phyloP scores from a whole-genome alignment of 2,888 invertebrate species.

The Nemotelus pantherinus region DNA sequence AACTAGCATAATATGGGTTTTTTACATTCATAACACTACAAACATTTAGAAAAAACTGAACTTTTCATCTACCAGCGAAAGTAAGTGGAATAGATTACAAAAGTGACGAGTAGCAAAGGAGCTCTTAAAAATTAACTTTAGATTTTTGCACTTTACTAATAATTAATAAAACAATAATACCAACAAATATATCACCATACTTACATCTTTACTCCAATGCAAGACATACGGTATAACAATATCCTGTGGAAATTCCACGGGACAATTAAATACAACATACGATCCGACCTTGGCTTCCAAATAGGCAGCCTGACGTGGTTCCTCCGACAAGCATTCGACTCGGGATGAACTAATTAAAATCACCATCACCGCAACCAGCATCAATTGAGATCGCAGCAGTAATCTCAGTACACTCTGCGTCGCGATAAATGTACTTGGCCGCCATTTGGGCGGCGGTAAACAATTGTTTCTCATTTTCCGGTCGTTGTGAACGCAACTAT shows the following conservation, averaged over 20 bases:
- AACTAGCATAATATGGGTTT: no score
- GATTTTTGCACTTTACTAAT: no score
- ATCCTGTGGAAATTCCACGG: conserved; percentile 86
- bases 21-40: no score
- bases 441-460: conserved; percentile 27
- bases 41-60: no score
- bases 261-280: conserved; percentile 65
- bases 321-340: conserved; percentile 59
- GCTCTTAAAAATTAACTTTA: no score
- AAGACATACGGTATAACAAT: conserved; percentile 86
- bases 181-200: conserved; percentile 57
- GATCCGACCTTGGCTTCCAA: conserved; percentile 65
- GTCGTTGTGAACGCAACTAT: conserved; percentile 23
- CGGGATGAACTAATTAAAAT: conserved; percentile 61
- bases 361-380: conserved; percentile 34
- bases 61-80: no score
- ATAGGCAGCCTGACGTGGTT: conserved; percentile 56
- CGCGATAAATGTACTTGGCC: conserved; percentile 19
- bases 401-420: neutral
- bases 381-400: conserved; percentile 35
- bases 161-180: no score
- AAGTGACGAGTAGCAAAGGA: no score
- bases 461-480: conserved; percentile 32
- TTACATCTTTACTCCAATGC: conserved; percentile 91
- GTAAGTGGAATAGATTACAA: no score